Percentiles rank a stretch among this genome's conserved stretches.
phyloP scores from a whole-genome alignment of 2,888 invertebrate species.

The Steromphala cineraria region DNA sequence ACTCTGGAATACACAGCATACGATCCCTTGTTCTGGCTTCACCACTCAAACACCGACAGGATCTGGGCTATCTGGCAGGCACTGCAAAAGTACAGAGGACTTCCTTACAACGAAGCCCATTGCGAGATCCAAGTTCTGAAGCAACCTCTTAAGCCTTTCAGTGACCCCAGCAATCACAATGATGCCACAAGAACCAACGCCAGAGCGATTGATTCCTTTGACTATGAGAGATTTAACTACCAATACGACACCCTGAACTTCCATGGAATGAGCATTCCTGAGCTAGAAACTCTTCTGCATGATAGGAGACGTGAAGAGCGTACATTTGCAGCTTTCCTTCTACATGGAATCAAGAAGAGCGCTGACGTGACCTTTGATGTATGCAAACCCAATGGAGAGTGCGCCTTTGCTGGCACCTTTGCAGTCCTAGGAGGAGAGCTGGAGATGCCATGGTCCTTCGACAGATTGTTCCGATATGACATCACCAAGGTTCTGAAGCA shows the following conservation, averaged over 20 bases:
- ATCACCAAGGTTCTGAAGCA: slow-evolving; percentile 38
- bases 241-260: slow-evolving; percentile 42
- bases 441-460: slow-evolving; percentile 45
- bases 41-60: slow-evolving; percentile 44
- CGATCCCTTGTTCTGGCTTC: slow-evolving; percentile 45
- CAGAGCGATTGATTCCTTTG: slow-evolving; percentile 38
- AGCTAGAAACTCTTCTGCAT: slow-evolving; percentile 32
- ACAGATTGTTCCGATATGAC: slow-evolving; percentile 45
- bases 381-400: slow-evolving; percentile 31
- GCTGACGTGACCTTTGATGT: slow-evolving; percentile 40
- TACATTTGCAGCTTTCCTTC: slow-evolving; percentile 42
- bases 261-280: slow-evolving; percentile 45
- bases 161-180: slow-evolving; percentile 24
- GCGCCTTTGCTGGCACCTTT: slow-evolving; percentile 9
- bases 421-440: slow-evolving; percentile 25
- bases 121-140: slow-evolving; percentile 33
- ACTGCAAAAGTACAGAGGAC: slow-evolving; percentile 36
- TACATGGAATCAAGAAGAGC: slow-evolving; percentile 31
- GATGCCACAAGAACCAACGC: slow-evolving; percentile 22
- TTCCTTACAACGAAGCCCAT: slow-evolving; percentile 36
- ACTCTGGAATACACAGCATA: slow-evolving; percentile 43
- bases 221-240: slow-evolving; percentile 37
- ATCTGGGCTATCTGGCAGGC: slow-evolving; percentile 35
- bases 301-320: slow-evolving; percentile 31
- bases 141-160: slow-evolving; percentile 35